phyloP scores from a whole-genome alignment of 2,113 vertebrate genomes.

The Mirza zaza region DNA sequence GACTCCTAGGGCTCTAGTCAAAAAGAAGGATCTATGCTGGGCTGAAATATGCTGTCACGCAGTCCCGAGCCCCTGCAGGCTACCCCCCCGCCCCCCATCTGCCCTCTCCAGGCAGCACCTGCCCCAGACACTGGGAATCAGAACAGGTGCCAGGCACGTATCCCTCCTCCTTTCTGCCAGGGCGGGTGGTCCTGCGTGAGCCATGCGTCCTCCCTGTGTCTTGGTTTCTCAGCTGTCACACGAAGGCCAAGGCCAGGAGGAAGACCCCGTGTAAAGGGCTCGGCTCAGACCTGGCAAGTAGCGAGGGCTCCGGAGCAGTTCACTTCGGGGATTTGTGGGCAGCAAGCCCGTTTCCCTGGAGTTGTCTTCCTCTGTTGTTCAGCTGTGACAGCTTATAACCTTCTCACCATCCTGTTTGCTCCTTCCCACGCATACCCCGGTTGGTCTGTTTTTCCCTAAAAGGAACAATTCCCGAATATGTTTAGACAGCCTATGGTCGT shows the following conservation, averaged over 20 bases:
- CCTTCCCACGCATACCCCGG: too few species aligned
- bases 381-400: not conserved
- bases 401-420: not conserved
- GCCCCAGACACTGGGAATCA: not conserved
- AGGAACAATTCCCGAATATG: too few species aligned
- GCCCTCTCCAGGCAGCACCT: not conserved
- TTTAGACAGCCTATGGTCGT: not conserved
- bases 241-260: not conserved
- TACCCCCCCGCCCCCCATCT: too few species aligned
- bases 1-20: not conserved
- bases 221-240: not conserved
- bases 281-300: not conserved
- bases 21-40: not conserved
- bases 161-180: not conserved
- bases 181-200: not conserved
- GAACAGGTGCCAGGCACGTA: not conserved
- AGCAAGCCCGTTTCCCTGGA: not conserved
- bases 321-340: not conserved
- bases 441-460: not conserved
- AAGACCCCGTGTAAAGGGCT: not conserved
- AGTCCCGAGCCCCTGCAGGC: not conserved
- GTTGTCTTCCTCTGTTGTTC: not conserved
- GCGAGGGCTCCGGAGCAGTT: not conserved
- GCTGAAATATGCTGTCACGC: not conserved
- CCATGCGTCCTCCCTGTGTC: not conserved